Evolutionary conservation across 2,888 invertebrate species (phyloP).

Genomic region (Cancer borealis): DNA sequence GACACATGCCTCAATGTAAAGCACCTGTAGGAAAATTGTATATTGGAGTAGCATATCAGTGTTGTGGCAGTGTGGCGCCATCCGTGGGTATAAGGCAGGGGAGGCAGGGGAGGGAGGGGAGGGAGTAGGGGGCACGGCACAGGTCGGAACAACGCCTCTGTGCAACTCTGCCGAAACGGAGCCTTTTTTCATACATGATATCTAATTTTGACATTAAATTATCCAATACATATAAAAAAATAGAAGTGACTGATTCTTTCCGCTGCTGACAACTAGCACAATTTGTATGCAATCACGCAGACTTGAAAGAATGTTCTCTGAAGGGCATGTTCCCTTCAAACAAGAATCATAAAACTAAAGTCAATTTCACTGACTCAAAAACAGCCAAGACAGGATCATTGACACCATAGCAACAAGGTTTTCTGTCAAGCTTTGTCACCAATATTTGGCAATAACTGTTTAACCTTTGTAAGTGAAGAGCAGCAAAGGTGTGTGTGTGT

Average conservation of each 20-base stretch:
- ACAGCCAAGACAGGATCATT: not conserved
- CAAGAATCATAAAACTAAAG: not conserved
- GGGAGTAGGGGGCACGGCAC: not conserved
- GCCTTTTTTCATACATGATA: not conserved
- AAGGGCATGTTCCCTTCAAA: not conserved
- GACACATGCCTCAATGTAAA: not conserved
- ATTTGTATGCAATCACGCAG: not conserved
- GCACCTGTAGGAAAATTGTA: not conserved
- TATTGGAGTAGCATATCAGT: not conserved
- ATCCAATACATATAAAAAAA: not conserved
- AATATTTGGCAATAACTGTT: not conserved
- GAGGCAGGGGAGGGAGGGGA: not conserved
- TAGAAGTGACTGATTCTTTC: not conserved
- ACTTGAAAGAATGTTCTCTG: not conserved
- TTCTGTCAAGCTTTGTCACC: not conserved
- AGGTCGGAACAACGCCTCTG: not conserved
- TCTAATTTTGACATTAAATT: not conserved
- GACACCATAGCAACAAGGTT: not conserved
- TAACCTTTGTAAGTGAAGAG: not conserved
- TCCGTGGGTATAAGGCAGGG: not conserved
- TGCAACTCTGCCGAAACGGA: slow-evolving; percentile 9
- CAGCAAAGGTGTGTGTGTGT: not conserved
- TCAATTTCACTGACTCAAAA: not conserved
- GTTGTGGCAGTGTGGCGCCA: not conserved
- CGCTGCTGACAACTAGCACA: not conserved